Base-by-base conservation (phyloP, 2,888 invertebrate species). In the Drosophila differens region DNA sequence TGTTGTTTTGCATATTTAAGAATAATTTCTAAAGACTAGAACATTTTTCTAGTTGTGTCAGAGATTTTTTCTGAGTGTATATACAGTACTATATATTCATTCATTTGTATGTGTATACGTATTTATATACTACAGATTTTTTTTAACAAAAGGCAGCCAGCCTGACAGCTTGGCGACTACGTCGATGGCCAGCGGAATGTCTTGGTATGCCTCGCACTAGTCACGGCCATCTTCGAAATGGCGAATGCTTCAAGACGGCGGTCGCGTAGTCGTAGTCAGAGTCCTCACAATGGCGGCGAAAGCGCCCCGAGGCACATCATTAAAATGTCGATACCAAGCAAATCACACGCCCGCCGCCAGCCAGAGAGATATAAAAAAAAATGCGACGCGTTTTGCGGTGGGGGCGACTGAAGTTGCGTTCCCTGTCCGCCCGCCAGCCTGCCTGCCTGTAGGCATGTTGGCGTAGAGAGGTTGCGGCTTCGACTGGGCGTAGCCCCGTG, bases 241-340 rank as follows among this genome's bases (percentile, higher is more conserved):
- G 69, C 74, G 69, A 74, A 83, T 44, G 74, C 82, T 80, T 78
- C 77, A 80, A 87, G 85, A 76, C 82, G 82, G 60, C 74, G 68
- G 68, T 70, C 71, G 71, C 62, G 60, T 59, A 58, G 9, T 16
- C 41, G 60, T 16, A 25, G 47, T 47, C 47, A 16, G 9, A 68
- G 52, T 69, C 47, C 80, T 82, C 70, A 85, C 85, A 86, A 86
- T 82, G 83, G 80, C 78, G 77, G 77, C 82, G 65, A 79, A 81
- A 75, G 66, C 82, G 83, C 88, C 89, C 75, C 74, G 78, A 87
- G 89, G 85, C 80, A 92, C 92, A 91, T 92, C 91, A 92, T 92
- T 91, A 92, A 92, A 92, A 91, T 90, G 92, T 92, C 92, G 91
- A 91, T 85, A 88, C 81, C 88, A 84, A 89, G 87, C 91, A 91